Conservation (phyloP, 2,797 vertebrate genomes). For the Sparus aurata region DNA sequence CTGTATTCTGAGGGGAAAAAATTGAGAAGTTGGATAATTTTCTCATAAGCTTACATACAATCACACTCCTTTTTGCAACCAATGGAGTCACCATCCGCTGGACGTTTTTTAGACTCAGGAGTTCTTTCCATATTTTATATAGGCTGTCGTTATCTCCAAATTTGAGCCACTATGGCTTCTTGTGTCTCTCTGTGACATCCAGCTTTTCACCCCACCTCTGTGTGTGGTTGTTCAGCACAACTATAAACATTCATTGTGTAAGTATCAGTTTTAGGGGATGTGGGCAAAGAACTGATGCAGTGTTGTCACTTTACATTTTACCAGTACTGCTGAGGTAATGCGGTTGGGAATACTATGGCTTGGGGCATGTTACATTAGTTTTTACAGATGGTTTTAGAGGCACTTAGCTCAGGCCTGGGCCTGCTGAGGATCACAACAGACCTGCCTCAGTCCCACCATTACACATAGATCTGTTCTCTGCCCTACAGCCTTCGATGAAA, state of each 20-base stretch:
- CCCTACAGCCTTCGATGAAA: slow-evolving; percentile 52
- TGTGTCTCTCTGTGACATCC: not conserved
- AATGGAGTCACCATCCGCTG: too few species aligned
- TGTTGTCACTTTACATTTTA: not conserved
- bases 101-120: too few species aligned
- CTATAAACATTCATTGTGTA: not conserved
- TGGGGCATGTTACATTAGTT: not conserved
- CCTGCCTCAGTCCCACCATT: not conserved
- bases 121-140: too few species aligned
- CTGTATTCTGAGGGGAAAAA: too few species aligned
- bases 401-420: not conserved
- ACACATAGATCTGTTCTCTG: slow-evolving; percentile 31
- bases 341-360: not conserved
- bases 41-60: too few species aligned
- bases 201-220: not conserved
- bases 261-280: not conserved
- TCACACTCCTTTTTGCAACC: too few species aligned
- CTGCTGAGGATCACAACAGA: slow-evolving; percentile 22
- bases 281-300: not conserved
- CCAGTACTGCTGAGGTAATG: slow-evolving; percentile 7
- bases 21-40: too few species aligned
- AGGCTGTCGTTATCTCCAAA: not conserved
- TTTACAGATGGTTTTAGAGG: slow-evolving; percentile 31
- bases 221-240: not conserved
- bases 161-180: not conserved